Evolutionary conservation across 2,888 invertebrate species (phyloP), one percentile per base, ranked within the genome.

Genomic region (Eremobia ochroleuca): DNA sequence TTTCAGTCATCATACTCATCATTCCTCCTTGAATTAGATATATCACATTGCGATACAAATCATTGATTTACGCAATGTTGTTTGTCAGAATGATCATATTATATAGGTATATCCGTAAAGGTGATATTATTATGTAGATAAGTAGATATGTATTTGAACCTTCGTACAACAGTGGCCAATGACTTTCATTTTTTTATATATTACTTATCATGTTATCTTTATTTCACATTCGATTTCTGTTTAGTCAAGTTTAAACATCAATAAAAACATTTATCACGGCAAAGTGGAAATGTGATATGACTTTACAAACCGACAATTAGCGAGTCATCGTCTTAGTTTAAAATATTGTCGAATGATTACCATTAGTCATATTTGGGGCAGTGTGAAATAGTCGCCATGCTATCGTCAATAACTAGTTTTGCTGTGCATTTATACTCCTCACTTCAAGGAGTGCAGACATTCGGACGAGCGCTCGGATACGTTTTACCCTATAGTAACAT

Each of bases 401-500:
- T 85, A 79, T 71, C 85, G 40, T 71, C 79, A 64, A 79, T 82
- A 21, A 55, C 74, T 6, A 66, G 89, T 86, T 86, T 90, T 34
- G 90, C 85, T 21, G 88, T 88, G 79, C 89, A 89, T 87, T 83
- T 91, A 69, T 84, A 88, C 69, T 78, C 88, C 18, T 88, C 91
- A 28, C 85, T 89, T 80, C 91, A 89, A 87, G 90, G 90, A 46
- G 86, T 90, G 59, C 88, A 90, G 40, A 83, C 88, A 43, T 82
- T 94, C 4, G 86, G 91, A 52, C 93, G 92, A 67, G 89, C 92
- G 11, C 82, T 95, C 64, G 91, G 93, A 75, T 92, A 93, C 89
- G 91, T 92, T 31, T 71, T 93, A 77, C 94, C 93, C 2, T 92
- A 92, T 77, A 91, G 87, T 73, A 93, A 76, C 77, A 94, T 95